Evolutionary conservation across 2,113 vertebrate genomes (phyloP).

Genomic region (Mormyrus lacerda): DNA sequence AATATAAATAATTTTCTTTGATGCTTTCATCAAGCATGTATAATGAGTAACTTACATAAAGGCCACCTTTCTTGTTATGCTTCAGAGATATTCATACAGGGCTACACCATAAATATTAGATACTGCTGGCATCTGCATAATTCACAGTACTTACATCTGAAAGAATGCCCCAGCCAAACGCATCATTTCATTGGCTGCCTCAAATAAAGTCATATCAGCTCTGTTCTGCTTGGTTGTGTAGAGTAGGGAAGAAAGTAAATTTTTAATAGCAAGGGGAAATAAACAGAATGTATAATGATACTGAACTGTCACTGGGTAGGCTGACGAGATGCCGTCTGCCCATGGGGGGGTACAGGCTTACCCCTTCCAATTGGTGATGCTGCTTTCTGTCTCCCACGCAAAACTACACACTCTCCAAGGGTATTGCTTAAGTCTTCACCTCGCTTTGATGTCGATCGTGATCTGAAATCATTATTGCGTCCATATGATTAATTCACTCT

Average conservation of each 20-base stretch:
- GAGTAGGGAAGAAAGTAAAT: constrained; percentile 41
- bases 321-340: constrained; percentile 41
- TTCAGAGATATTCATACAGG: constrained; percentile 42
- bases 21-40: constrained; percentile 8
- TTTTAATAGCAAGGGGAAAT: constrained; percentile 46
- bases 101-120: constrained; percentile 53
- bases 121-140: constrained; percentile 53
- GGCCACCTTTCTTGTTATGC: constrained; percentile 22
- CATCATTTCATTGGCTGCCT: constrained; percentile 43
- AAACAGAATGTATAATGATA: constrained; percentile 48
- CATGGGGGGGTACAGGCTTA: constrained; percentile 34
- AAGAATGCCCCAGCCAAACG: constrained; percentile 40
- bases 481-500: constrained; percentile 9
- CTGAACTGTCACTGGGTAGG: constrained; percentile 43
- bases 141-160: constrained; percentile 58
- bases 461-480: constrained; percentile 13
- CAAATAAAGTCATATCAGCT: constrained; percentile 39
- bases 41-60: constrained; percentile 25
- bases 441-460: constrained; percentile 33
- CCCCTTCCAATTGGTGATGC: constrained; percentile 25
- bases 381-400: constrained; percentile 21
- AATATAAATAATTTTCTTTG: background rate
- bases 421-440: constrained; percentile 42
- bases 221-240: constrained; percentile 35
- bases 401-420: constrained; percentile 40